Evolutionary conservation across 2,797 vertebrate genomes (phyloP).

Genomic region (Channallabes apus): DNA sequence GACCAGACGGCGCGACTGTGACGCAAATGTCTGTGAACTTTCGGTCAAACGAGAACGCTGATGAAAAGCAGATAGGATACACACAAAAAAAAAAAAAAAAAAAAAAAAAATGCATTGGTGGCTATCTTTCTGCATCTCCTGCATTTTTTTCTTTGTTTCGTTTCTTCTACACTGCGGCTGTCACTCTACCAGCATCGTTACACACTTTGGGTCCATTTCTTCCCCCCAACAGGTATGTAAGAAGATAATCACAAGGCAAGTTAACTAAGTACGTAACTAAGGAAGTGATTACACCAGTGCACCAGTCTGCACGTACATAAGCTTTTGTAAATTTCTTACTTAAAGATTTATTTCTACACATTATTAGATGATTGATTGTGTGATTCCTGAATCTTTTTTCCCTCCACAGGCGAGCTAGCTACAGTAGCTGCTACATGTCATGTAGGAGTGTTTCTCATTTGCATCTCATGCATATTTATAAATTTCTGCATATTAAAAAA

Average conservation of each 20-base stretch:
- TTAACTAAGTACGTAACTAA: neutral
- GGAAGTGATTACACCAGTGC: neutral
- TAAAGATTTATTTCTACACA: neutral
- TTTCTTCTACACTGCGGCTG: conserved; percentile 3
- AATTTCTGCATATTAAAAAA: neutral
- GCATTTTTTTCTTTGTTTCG: neutral
- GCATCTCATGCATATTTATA: neutral
- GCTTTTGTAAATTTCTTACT: too few species aligned
- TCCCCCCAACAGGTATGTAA: neutral
- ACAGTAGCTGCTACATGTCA: neutral
- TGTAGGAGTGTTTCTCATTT: neutral
- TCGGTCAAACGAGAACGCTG: conserved; percentile 7
- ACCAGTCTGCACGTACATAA: neutral
- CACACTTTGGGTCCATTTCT: neutral
- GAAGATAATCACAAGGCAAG: neutral
- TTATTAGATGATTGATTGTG: neutral
- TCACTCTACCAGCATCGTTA: conserved; percentile 18
- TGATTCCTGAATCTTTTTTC: neutral
- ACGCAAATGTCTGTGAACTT: conserved; percentile 14
- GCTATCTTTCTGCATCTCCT: conserved; percentile 31
- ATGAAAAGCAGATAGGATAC: conserved; percentile 39
- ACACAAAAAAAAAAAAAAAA: too few species aligned
- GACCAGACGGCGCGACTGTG: conserved; percentile 24
- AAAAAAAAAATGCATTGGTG: conserved; percentile 20
- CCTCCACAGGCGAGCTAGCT: neutral